Conservation (phyloP, 2,797 vertebrate genomes). For the Manis pentadactyla region DNA sequence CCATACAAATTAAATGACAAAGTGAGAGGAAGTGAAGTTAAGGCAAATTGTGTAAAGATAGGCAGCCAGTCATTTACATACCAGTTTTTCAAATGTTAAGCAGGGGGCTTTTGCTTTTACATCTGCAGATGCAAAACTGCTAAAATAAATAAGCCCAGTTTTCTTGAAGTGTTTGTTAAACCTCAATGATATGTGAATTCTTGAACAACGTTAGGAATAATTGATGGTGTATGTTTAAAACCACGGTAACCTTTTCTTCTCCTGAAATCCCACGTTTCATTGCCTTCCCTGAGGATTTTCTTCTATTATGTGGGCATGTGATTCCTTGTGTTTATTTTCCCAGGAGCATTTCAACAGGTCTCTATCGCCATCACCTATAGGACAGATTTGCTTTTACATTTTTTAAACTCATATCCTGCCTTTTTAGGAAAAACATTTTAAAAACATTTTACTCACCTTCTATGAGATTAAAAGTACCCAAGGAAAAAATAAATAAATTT, state of each 20-base stretch:
- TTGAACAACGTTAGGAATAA: not conserved
- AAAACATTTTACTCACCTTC: not conserved
- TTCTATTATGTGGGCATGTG: not conserved
- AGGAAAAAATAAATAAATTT: slow-evolving; percentile 54
- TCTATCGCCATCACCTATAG: not conserved
- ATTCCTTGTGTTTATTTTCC: not conserved
- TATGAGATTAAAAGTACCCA: slow-evolving; percentile 34
- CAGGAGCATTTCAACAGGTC: slow-evolving; percentile 68
- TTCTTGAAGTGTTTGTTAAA: not conserved
- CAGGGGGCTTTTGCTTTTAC: slow-evolving; percentile 17
- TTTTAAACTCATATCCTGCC: not conserved
- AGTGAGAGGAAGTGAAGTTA: slow-evolving; percentile 84
- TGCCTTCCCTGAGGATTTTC: not conserved
- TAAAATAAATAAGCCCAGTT: not conserved
- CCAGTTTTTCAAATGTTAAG: slow-evolving; percentile 63
- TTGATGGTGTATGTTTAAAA: not conserved
- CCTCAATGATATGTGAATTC: not conserved
- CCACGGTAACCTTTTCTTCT: not conserved
- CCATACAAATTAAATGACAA: slow-evolving; percentile 88
- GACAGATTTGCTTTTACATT: not conserved
- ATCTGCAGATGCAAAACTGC: slow-evolving; percentile 3
- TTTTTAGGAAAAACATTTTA: slow-evolving; percentile 14
- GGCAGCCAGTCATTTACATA: slow-evolving; percentile 72
- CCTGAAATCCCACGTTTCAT: not conserved
- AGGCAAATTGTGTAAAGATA: slow-evolving; percentile 79